Conservation (phyloP, 2,888 invertebrate genomes). For the Chloroclysta siterata region DNA sequence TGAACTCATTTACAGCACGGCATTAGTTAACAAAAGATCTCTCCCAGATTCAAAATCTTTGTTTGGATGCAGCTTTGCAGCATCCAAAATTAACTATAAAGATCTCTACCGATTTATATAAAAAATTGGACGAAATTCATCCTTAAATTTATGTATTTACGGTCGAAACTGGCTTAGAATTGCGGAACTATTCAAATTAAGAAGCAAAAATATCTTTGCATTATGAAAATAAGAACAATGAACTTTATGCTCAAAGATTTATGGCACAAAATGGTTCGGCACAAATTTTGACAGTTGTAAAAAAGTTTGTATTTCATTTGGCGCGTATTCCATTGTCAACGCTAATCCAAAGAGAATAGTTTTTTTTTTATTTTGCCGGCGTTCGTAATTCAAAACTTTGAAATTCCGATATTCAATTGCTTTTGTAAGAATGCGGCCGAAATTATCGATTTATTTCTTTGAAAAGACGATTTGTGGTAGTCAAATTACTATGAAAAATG, state of each 20-base stretch:
- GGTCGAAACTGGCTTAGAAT: conserved; percentile 1
- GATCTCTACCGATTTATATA: conserved; percentile 18
- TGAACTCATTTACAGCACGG: conserved; percentile 23
- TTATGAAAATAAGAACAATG: not conserved
- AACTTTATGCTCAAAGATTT: not conserved
- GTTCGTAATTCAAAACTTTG: conserved; percentile 46
- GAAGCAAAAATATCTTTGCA: conserved; percentile 3
- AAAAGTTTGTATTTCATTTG: conserved; percentile 30
- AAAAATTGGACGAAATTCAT: not conserved
- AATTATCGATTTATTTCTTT: conserved; percentile 26
- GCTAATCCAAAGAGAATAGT: conserved; percentile 56
- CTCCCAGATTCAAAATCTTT: conserved; percentile 15
- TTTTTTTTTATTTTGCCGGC: conserved; percentile 48
- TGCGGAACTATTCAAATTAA: conserved; percentile 16
- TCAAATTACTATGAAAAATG: conserved; percentile 28
- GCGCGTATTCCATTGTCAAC: conserved; percentile 48
- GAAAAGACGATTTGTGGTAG: conserved; percentile 22
- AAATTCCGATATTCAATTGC: conserved; percentile 35
- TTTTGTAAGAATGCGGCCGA: conserved; percentile 19
- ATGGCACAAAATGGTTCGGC: conserved; percentile 10
- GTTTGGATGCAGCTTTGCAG: conserved; percentile 19
- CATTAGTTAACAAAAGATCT: conserved; percentile 11
- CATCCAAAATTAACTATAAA: conserved; percentile 22
- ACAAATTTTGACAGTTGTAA: conserved; percentile 3
- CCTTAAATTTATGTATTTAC: not conserved